Percentiles rank a stretch among this genome's conserved stretches.
Evolutionary conservation across 1,140 invertebrate genomes (phyloP).

Genomic region (Leptinotarsa undecemlineata): DNA sequence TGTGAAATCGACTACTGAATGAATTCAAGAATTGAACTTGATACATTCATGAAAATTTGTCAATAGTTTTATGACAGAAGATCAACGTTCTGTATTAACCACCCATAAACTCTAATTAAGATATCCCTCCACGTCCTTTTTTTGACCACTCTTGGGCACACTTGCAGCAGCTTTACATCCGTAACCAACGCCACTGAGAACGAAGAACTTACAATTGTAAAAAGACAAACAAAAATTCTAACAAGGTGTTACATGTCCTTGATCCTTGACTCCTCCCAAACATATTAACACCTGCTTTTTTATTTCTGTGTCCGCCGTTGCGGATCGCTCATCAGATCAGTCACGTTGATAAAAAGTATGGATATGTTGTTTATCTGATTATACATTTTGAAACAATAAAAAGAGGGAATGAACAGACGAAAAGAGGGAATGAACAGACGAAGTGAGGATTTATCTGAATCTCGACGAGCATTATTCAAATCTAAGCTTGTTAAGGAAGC

Average conservation of each 20-base stretch:
- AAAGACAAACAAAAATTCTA: constrained; percentile 5
- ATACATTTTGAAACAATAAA: constrained; percentile 14
- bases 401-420: neutral
- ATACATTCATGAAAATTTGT: no score
- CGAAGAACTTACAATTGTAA: neutral
- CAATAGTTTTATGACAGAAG: no score
- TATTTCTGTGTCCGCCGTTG: constrained; percentile 4
- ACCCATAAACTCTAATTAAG: no score
- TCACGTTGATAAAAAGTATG: neutral
- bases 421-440: neutral
- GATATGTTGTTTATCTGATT: constrained; percentile 1
- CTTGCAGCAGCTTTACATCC: neutral
- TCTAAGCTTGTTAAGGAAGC: neutral
- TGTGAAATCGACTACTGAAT: no score
- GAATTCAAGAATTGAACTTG: no score
- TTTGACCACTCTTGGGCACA: no score
- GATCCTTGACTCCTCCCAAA: constrained; percentile 6
- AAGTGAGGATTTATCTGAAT: constrained; percentile 3
- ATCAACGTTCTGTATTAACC: no score
- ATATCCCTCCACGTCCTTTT: no score
- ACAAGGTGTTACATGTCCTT: constrained; percentile 14
- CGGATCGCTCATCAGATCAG: constrained; percentile 4
- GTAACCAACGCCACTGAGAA: constrained; percentile 2
- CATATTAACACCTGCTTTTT: constrained; percentile 21
- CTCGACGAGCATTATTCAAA: neutral